A percentile compares a stretch with the other conserved stretches of the same genome.
Evolutionary conservation across 53 echinoderm and acorn worm genomes (phyloP).

Genomic region (Arbacia lixula): DNA sequence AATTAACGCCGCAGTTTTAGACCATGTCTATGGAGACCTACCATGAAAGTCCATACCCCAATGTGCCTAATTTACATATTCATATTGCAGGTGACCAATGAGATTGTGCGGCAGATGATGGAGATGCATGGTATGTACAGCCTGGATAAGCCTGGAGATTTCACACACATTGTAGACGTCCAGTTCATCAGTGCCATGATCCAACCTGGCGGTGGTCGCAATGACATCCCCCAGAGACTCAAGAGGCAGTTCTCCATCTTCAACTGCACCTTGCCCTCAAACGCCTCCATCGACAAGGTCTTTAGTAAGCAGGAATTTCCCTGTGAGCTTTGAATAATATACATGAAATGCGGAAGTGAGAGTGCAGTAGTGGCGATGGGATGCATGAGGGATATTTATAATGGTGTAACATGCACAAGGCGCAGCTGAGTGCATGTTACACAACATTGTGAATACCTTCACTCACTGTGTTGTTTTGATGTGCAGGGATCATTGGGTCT

Average conservation of each 20-base stretch:
- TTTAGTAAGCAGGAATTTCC: constrained; percentile 92
- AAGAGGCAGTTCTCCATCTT: constrained; percentile 91
- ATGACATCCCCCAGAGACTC: constrained; percentile 96
- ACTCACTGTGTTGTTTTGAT: neutral
- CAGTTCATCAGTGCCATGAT: constrained; percentile 99
- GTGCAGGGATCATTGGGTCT: constrained; percentile 92
- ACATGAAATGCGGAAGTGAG: too few relatives aligned
- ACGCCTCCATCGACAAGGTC: constrained; percentile 97
- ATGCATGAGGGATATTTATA: too few relatives aligned
- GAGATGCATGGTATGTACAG: constrained; percentile 99
- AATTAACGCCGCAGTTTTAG: too few relatives aligned
- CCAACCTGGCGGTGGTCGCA: constrained; percentile 95
- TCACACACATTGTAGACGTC: constrained; percentile 95
- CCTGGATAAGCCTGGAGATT: constrained; percentile 97
- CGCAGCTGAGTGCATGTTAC: too few relatives aligned
- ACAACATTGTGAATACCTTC: too few relatives aligned
- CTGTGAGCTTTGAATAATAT: too few relatives aligned
- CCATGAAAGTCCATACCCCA: too few relatives aligned
- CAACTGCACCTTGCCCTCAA: constrained; percentile 98
- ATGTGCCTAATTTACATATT: too few relatives aligned
- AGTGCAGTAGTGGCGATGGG: too few relatives aligned
- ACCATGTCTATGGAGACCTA: too few relatives aligned
- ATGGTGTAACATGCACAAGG: too few relatives aligned
- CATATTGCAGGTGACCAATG: constrained; percentile 69
- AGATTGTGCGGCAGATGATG: constrained; percentile 96